phyloP scores from a whole-genome alignment of 2,797 vertebrate genomes.

The Acestrorhynchus altus region DNA sequence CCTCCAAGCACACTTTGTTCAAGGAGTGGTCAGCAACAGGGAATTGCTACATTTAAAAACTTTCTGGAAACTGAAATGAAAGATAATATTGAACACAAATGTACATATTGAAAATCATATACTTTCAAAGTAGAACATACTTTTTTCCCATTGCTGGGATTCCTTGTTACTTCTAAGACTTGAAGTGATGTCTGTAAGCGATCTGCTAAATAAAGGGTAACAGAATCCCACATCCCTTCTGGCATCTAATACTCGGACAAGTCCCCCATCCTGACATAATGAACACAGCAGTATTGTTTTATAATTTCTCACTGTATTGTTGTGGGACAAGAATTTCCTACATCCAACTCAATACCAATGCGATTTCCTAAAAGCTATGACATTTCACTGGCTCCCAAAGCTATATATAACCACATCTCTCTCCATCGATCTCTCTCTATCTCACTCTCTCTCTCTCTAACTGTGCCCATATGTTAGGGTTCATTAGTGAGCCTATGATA shows the following conservation, averaged over 20 bases:
- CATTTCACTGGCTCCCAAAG: conserved; percentile 32
- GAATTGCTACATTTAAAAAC: no score
- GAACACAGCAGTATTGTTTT: conserved; percentile 39
- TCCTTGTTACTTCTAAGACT: conserved; percentile 49
- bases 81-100: no score
- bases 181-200: conserved; percentile 57
- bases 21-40: no score
- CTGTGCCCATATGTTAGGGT: conserved; percentile 54
- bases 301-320: conserved; percentile 23
- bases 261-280: conserved; percentile 32
- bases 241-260: not conserved
- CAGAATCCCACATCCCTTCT: conserved; percentile 57
- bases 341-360: conserved; percentile 9
- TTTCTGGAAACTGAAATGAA: no score
- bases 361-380: not conserved
- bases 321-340: conserved; percentile 1
- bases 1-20: not conserved
- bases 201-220: conserved; percentile 47
- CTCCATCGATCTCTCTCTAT: no score
- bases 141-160: no score
- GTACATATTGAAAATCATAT: not conserved
- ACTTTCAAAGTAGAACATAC: not conserved
- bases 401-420: not conserved
- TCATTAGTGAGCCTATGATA: conserved; percentile 64
- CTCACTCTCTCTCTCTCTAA: conserved; percentile 26